These are phyloP conservation scores for Chrysodeixis includens DNA, from an alignment of 2,888 invertebrate species.

Conservation along the genomic window DNA sequence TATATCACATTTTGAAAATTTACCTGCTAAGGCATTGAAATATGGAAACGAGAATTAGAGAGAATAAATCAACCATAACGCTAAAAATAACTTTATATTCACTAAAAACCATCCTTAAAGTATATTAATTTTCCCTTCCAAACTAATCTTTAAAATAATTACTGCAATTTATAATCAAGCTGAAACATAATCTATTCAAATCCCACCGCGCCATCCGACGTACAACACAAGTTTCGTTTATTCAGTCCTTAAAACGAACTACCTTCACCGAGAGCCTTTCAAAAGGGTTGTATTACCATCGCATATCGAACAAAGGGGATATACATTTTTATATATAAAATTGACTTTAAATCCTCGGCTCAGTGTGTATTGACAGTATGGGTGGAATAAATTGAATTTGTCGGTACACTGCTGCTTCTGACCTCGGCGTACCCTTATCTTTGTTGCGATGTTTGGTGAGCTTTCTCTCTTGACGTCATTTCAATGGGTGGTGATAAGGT, in stretches of 20 bases:
- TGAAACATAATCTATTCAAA: constrained; percentile 37
- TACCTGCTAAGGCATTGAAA: too few relatives aligned
- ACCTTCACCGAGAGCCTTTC: constrained; percentile 31
- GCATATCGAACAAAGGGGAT: constrained; percentile 41
- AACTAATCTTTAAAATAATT: not conserved
- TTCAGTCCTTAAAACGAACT: constrained; percentile 37
- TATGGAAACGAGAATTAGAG: too few relatives aligned
- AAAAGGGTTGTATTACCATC: constrained; percentile 42
- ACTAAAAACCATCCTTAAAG: not conserved
- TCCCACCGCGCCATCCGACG: constrained; percentile 16
- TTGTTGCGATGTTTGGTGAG: constrained; percentile 29
- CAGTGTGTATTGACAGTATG: constrained; percentile 64
- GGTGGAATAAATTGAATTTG: constrained; percentile 75
- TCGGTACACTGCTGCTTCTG: constrained; percentile 52
- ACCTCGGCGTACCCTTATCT: constrained; percentile 34
- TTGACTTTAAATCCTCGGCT: constrained; percentile 76
- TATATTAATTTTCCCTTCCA: not conserved
- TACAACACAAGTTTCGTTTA: constrained; percentile 26
- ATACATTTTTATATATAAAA: constrained; percentile 68
- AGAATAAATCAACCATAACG: too few relatives aligned
- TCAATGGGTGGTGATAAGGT: constrained; percentile 36
- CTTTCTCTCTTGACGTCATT: constrained; percentile 38
- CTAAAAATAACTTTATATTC: too few relatives aligned
- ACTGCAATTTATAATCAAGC: not conserved
- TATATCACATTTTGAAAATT: too few relatives aligned